phyloP scores from a whole-genome alignment of 2,113 vertebrate genomes.

The Hippolais icterina region DNA sequence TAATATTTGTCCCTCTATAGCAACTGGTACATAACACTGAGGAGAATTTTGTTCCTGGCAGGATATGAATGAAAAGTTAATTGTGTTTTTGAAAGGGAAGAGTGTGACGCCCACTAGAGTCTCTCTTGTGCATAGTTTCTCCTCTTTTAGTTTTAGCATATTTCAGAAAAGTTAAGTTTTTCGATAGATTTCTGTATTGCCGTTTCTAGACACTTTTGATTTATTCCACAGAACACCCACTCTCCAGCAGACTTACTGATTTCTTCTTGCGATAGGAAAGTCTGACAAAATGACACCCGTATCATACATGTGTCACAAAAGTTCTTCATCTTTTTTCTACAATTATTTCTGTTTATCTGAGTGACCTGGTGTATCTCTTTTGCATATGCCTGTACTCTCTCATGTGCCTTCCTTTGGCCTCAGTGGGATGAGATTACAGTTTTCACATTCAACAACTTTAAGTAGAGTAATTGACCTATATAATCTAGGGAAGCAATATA shows the following conservation, averaged over 20 bases:
- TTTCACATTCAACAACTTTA: not conserved
- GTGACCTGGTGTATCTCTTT: not conserved
- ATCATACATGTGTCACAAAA: not conserved
- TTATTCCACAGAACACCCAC: slow-evolving; percentile 18
- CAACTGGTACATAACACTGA: not conserved
- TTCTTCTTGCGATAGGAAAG: not conserved
- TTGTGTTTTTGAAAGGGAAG: slow-evolving; percentile 20
- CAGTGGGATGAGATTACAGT: not conserved
- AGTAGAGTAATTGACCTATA: not conserved
- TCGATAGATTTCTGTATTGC: not conserved
- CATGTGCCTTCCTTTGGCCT: not conserved
- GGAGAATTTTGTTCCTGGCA: not conserved
- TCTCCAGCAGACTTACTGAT: not conserved
- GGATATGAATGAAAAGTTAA: slow-evolving; percentile 28
- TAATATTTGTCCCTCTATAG: not conserved
- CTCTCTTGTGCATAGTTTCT: slow-evolving; percentile 6
- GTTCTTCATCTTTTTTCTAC: not conserved
- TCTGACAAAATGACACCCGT: not conserved
- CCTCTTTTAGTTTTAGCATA: not conserved
- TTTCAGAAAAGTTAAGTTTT: slow-evolving; percentile 4
- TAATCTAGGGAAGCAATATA: not conserved
- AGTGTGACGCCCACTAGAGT: not conserved
- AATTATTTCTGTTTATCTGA: not conserved
- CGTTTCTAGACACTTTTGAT: slow-evolving; percentile 20
- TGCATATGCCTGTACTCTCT: not conserved